These are phyloP conservation scores for Epinephelus awoara DNA, from an alignment of 2,797 vertebrate species.

Conservation along the genomic window DNA sequence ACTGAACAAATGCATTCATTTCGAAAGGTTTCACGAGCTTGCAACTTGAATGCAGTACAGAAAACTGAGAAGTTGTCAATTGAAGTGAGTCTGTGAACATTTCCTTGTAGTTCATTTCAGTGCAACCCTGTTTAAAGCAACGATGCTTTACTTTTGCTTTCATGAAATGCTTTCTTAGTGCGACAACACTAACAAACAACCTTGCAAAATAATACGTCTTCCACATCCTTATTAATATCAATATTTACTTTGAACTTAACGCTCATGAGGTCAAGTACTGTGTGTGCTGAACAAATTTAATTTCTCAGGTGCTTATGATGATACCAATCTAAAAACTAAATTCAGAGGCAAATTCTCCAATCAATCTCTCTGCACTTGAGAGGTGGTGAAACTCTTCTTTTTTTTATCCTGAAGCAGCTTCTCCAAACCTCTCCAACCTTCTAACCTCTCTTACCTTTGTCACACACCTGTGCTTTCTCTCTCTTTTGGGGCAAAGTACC, in stretches of 20 bases:
- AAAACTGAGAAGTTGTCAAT: not conserved
- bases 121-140: not conserved
- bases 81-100: not conserved
- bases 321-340: conserved; percentile 29
- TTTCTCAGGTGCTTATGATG: conserved; percentile 24
- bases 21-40: not conserved
- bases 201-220: not conserved
- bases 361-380: conserved; percentile 2
- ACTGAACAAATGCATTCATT: conserved; percentile 9
- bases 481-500: conserved; percentile 15
- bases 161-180: not conserved
- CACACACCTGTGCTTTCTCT: conserved; percentile 21
- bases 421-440: conserved; percentile 12
- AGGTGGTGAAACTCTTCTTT: not conserved
- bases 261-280: conserved; percentile 24
- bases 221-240: conserved; percentile 2
- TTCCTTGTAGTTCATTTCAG: not conserved
- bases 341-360: not conserved
- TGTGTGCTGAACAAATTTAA: conserved; percentile 18
- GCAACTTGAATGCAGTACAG: not conserved
- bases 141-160: not conserved
- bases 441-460: conserved; percentile 14
- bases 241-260: conserved; percentile 22
- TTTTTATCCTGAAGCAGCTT: conserved; percentile 10
- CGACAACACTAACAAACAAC: conserved; percentile 3